Base-by-base conservation (phyloP, 2,888 invertebrate genomes). In the Steinernema hermaphroditum region DNA sequence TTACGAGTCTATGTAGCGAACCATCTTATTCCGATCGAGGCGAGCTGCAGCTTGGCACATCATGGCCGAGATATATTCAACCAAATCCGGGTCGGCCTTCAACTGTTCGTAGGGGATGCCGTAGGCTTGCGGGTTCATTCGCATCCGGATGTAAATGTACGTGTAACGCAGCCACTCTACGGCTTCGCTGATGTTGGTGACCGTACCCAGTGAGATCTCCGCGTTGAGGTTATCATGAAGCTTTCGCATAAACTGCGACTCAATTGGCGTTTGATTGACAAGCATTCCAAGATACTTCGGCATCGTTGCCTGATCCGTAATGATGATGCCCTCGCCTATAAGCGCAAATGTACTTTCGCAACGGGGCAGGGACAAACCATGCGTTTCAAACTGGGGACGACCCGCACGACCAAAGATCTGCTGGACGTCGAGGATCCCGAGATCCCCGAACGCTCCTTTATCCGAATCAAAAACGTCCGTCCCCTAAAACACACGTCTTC, bases 161-260 rank as follows among this genome's bases (percentile, higher is more conserved):
- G 97, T 96, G 87, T 97, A 98, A 84, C 94, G 94, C 32, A 99
- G 89, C 98, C 98, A 99, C 87, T 94, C 92, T 0, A 97, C 93
- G 0, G 96, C 98, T 88, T 99, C 98, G 75, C 93, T 92, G 4
- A 97, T 91, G 84, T 93, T 97, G 0, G 93, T 92, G 34, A 99
- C 94, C 0, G 96, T 97, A n/a, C 98, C 97, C 19, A 96, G 89
- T 16, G 86, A 81, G 86, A 93, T 93, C 90, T 99, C 98, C 34
- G 98, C 98, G 89, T 98, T 99, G 75, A 99, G 90, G 89, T 98
- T 96, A 88, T 99, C 97, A 1, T 93, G 92, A 72, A 99, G 88
- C 81, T 93, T 91, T 84, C 92, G 92, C 74, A 95, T 91, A 85
- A 99, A 96, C 88, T 94, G 94, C 85, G 96, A 96, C 88, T 99